Conservation (phyloP, 1,140 invertebrate species). For the Hyles vespertilio region DNA sequence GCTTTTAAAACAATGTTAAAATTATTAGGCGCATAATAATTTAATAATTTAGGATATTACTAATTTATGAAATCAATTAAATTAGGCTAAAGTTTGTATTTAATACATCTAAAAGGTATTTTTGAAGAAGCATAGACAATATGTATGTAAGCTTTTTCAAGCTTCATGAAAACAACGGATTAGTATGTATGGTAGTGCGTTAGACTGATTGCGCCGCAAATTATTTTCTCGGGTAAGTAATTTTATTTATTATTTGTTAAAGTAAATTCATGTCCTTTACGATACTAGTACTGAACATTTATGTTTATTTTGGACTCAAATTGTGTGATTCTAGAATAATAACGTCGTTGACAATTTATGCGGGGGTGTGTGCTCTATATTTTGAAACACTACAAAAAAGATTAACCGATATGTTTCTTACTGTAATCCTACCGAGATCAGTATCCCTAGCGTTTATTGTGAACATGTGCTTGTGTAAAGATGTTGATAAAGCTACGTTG, state of each 20-base stretch:
- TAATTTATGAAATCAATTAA: no score
- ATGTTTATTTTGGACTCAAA: not conserved
- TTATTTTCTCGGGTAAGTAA: slow-evolving; percentile 65
- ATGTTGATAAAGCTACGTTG: not conserved
- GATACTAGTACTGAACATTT: not conserved
- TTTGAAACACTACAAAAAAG: slow-evolving; percentile 21
- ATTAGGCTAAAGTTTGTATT: no score
- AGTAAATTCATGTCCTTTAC: not conserved
- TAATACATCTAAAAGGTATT: no score
- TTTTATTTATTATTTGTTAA: slow-evolving; percentile 16
- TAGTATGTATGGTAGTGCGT: slow-evolving; percentile 74
- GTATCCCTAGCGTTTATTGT: not conserved
- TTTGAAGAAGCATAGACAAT: slow-evolving; percentile 43
- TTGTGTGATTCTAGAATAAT: not conserved
- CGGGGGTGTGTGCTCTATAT: slow-evolving; percentile 45
- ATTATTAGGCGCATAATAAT: no score
- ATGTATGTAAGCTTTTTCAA: slow-evolving; percentile 66
- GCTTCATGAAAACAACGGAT: slow-evolving; percentile 76
- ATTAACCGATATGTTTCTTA: not conserved
- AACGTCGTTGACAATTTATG: slow-evolving; percentile 16
- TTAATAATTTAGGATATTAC: no score
- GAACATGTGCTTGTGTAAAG: not conserved
- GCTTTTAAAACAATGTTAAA: no score
- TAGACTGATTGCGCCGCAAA: slow-evolving; percentile 75
- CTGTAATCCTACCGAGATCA: not conserved